Evolutionary conservation across 2,113 vertebrate genomes (phyloP), one percentile per base, ranked within the genome.

Genomic region (Hemicordylus capensis): DNA sequence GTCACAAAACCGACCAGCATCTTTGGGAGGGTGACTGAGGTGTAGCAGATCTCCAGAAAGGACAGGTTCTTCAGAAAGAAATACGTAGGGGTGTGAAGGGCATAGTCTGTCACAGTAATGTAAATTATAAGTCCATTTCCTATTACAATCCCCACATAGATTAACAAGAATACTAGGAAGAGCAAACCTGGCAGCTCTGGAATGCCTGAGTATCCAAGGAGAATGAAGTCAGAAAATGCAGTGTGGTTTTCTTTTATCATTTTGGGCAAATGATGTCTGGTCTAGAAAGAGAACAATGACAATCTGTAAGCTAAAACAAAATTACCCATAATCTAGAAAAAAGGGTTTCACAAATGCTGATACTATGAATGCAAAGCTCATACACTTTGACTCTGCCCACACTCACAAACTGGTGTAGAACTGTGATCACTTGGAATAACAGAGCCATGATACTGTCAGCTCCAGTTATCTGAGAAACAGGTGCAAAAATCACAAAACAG

Each of bases 21-120:
- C 77, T 94, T 94, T 0, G 89, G 93, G 14, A 93, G 61, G 51
- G 92, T 90, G 28, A 93, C 92, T 69, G 92, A 80, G 6, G 90
- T 82, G 9, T 73, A 82, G 37, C 54, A 59, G 6, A 73, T 82
- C 51, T 82, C 80, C 67, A 82, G 92, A n/a, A n/a, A n/a, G n/a
- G n/a, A n/a, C n/a, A n/a, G n/a, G n/a, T n/a, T n/a, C n/a, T n/a
- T n/a, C n/a, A n/a, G n/a, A n/a, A n/a, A n/a, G n/a, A n/a, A n/a
- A n/a, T n/a, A n/a, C n/a, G n/a, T n/a, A n/a, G n/a, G 89, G 34
- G 76, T 93, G 22, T 93, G 81, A 63, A 94, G 91, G 64, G 79
- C 54, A 54, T 77, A 51, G 37, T 93, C 89, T 64, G 90, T 42
- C n/a, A 39, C 66, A 9, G 88, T 83, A 46, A 95, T 78, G 17